Evolutionary conservation across 2,113 vertebrate species (phyloP).

Genomic region (Tringa solitaria): DNA sequence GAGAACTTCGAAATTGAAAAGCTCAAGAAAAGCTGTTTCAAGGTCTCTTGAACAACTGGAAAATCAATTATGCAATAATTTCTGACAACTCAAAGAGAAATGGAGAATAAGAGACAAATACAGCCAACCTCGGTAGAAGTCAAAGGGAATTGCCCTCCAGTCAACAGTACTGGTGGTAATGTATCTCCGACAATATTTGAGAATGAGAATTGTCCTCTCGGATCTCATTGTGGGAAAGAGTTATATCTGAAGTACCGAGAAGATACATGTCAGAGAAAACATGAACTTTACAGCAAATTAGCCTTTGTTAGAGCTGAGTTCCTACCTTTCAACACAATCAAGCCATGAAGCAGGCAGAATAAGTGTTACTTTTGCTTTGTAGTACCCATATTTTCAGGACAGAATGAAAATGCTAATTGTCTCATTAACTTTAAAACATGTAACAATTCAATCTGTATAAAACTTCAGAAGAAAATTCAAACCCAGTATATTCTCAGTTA

Average conservation of each 20-base stretch:
- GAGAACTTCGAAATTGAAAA: background rate
- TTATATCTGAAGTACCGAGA: background rate
- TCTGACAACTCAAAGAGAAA: background rate
- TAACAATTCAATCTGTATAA: background rate
- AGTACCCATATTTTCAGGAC: background rate
- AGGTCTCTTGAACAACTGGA: background rate
- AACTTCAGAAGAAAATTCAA: background rate
- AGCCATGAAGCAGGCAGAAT: background rate
- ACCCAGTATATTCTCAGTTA: background rate
- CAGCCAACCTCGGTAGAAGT: background rate
- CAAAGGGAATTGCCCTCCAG: background rate
- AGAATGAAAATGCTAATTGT: slow-evolving; percentile 2
- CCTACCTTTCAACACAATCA: background rate
- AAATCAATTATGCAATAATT: slow-evolving; percentile 19
- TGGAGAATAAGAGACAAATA: background rate
- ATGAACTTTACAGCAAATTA: background rate
- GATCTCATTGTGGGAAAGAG: background rate
- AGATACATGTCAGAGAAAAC: background rate
- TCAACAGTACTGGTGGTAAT: background rate
- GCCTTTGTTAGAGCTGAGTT: background rate
- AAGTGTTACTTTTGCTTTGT: background rate
- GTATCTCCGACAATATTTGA: slow-evolving; percentile 3
- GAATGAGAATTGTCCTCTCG: background rate
- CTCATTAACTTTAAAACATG: background rate
- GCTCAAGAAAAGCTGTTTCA: background rate